Conservation (phyloP, 2,113 vertebrate genomes). For the Phrynosoma blainvillii region DNA sequence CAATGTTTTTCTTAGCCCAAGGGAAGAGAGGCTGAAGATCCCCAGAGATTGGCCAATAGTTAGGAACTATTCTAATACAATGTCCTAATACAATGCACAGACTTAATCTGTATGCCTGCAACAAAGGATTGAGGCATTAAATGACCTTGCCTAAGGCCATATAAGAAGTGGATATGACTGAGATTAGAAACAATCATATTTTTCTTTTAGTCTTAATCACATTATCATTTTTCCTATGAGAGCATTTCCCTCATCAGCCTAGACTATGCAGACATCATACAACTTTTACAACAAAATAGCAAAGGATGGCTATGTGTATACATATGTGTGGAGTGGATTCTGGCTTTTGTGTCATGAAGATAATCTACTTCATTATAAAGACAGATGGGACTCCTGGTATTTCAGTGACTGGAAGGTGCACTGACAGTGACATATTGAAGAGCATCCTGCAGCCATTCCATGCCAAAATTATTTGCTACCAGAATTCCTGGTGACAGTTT, state of each 20-base stretch:
- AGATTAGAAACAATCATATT: conserved; percentile 20
- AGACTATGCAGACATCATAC: conserved; percentile 10
- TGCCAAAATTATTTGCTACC: conserved; percentile 44
- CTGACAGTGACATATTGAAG: conserved; percentile 23
- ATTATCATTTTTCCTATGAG: neutral
- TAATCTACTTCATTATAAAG: neutral
- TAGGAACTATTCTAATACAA: neutral
- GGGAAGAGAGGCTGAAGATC: neutral
- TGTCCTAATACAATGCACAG: no score
- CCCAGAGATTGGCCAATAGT: neutral
- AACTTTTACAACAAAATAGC: neutral
- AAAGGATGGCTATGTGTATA: neutral
- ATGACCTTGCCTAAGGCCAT: neutral
- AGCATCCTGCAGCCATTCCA: neutral
- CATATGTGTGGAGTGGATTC: neutral
- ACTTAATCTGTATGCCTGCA: neutral
- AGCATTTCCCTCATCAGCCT: neutral
- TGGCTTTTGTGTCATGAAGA: neutral
- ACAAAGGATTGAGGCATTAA: neutral
- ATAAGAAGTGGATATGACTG: neutral
- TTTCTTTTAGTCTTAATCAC: neutral
- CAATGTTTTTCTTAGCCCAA: neutral
- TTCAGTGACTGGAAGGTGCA: conserved; percentile 22
- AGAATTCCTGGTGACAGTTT: conserved; percentile 51
- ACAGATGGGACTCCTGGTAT: conserved; percentile 14